phyloP scores from a whole-genome alignment of 2,888 invertebrate genomes.

The Choreutis nemorana region DNA sequence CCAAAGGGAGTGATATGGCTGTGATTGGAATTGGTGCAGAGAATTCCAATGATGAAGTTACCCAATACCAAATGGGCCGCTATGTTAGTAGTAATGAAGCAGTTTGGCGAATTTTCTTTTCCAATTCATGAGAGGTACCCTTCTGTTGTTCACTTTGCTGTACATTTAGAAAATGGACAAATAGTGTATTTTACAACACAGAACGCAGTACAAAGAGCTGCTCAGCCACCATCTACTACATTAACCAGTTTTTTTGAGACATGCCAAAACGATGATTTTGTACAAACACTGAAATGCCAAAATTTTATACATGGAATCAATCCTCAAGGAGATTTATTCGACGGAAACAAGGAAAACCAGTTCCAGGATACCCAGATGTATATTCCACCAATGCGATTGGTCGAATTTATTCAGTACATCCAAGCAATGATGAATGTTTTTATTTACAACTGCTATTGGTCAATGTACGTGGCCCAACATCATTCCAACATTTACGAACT shows the following conservation, averaged over 20 bases:
- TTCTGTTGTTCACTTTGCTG: conserved; percentile 6
- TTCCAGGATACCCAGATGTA: conserved; percentile 6
- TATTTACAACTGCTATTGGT: conserved; percentile 9
- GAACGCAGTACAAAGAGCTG: conserved; percentile 5
- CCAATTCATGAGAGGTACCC: conserved; percentile 14
- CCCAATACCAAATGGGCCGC: conserved; percentile 10
- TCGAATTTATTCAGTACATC: conserved; percentile 8
- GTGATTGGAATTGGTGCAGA: conserved; percentile 7
- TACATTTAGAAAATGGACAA: conserved; percentile 3
- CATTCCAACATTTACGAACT: conserved; percentile 11
- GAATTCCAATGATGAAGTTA: conserved; percentile 13
- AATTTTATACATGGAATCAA: conserved; percentile 16
- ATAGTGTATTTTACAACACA: no score
- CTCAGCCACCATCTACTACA: conserved; percentile 6
- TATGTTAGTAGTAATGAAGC: conserved; percentile 14
- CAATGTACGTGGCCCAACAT: conserved; percentile 11
- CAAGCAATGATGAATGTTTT: conserved; percentile 9
- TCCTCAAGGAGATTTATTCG: conserved; percentile 13
- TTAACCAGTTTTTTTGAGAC: conserved; percentile 7
- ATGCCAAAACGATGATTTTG: conserved; percentile 8
- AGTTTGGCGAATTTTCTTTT: conserved; percentile 16
- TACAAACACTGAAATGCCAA: conserved; percentile 13
- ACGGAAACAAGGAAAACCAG: conserved; percentile 15
- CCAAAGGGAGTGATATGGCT: conserved; percentile 2
- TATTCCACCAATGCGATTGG: conserved; percentile 9